Percentiles rank a stretch among this genome's conserved stretches.
These are phyloP conservation scores for Acrobasis consociella DNA, from an alignment of 2,888 invertebrate genomes.

Conservation along the genomic window DNA sequence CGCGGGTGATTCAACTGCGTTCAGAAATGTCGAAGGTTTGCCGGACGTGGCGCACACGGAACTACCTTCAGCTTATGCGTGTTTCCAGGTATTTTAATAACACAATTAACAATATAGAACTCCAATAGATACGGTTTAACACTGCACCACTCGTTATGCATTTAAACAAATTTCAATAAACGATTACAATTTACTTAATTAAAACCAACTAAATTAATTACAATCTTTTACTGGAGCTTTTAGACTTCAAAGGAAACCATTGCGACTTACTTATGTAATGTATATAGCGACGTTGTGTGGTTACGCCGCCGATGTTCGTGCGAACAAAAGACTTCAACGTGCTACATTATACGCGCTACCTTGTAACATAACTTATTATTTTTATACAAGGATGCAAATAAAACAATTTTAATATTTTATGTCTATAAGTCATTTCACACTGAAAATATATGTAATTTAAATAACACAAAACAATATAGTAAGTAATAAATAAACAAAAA, in stretches of 20 bases:
- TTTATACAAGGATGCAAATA: too few species aligned
- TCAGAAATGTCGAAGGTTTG: constrained; percentile 80
- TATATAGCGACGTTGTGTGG: not conserved
- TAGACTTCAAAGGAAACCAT: not conserved
- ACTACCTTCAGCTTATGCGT: constrained; percentile 72
- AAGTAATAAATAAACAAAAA: too few species aligned
- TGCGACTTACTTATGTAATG: not conserved
- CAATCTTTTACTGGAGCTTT: not conserved
- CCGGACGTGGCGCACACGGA: constrained; percentile 79
- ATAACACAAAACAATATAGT: too few species aligned
- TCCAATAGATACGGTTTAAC: constrained; percentile 35
- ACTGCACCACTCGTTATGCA: not conserved
- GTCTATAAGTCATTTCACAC: too few species aligned
- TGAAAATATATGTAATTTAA: too few species aligned
- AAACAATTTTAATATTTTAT: too few species aligned
- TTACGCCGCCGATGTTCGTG: not conserved
- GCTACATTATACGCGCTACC: constrained; percentile 24
- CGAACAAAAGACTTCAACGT: constrained; percentile 60
- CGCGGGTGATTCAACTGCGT: constrained; percentile 66
- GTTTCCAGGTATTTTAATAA: constrained; percentile 72
- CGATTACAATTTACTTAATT: not conserved
- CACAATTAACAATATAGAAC: constrained; percentile 51
- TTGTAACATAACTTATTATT: not conserved
- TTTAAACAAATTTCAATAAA: not conserved
- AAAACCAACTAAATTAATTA: not conserved